Base-by-base conservation (phyloP, 2,797 vertebrate species). In the Gobionotothen gibberifrons region DNA sequence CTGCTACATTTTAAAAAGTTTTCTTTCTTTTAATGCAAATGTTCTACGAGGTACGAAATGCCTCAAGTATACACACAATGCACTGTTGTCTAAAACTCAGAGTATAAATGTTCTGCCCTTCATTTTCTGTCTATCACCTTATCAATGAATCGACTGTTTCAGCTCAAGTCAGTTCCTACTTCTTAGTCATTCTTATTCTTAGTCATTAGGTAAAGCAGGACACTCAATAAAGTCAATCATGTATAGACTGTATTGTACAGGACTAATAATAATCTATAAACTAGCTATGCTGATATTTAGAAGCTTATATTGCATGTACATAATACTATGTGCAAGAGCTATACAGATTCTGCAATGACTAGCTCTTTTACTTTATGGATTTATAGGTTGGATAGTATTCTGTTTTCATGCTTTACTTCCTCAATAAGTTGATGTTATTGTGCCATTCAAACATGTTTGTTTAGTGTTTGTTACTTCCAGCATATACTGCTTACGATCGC, bases 401-500 rank as follows among this genome's bases (percentile, higher is more conserved):
- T 51, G n/a, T 42, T 8, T 55, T 52, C 13, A 4, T 43, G 8
- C 53, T 8, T 12, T 6, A 32, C 19, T 9, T 46, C 17, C 40
- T 72, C 64, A 36, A 2, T 49, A 21, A 9, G 51, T 57, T 14
- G 69, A 29, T 72, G 78, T 69, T 21, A 61, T 58, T 54, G 49
- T 12, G 65, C 66, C 72, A 58, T 32, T 83, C 65, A 64, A 17
- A 51, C 46, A 21, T 32, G 51, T 77, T 42, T 66, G 51, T 72
- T 9, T 54, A 47, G 39, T 1, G 60, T 40, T 43, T 71, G 61
- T 55, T 32, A 39, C 63, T 77, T 66, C 19, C 51, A 54, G 47
- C 51, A 29, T 9, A 4, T 21, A 44, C 65, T 79, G 78, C 84
- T 77, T 73, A 89, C 72, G 54, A 44, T 9, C 14, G 14, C 13